These are phyloP conservation scores for Machaerirhynchus nigripectus DNA, from an alignment of 2,113 vertebrate genomes.

Conservation along the genomic window DNA sequence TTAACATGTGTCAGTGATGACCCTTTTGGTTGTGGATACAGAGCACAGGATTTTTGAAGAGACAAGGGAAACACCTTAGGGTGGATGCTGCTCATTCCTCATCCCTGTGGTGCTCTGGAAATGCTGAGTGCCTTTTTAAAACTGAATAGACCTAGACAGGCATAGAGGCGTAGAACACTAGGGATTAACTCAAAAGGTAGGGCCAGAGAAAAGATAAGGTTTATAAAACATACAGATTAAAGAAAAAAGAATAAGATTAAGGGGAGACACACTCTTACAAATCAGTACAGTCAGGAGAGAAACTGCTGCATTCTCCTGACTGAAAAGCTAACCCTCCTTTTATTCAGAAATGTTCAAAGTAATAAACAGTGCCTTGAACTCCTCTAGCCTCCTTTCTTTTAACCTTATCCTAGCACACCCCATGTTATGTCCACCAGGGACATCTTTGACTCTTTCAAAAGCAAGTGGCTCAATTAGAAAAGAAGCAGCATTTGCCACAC, in stretches of 20 bases:
- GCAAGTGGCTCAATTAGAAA: conserved; percentile 53
- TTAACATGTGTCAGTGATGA: background rate
- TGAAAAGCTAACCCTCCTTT: conserved; percentile 20
- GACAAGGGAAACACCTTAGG: background rate
- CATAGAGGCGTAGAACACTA: background rate
- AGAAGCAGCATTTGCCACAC: background rate
- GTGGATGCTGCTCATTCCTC: background rate
- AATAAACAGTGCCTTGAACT: conserved; percentile 31
- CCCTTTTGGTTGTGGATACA: background rate
- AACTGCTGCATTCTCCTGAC: conserved; percentile 3
- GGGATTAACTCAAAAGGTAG: conserved; percentile 9
- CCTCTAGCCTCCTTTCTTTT: background rate
- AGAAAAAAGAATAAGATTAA: conserved; percentile 43
- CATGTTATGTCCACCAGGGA: background rate
- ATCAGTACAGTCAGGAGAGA: background rate
- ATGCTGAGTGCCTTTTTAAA: background rate
- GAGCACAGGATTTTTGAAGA: background rate
- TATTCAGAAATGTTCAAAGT: conserved; percentile 43
- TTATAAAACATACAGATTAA: conserved; percentile 42
- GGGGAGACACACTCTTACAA: conserved; percentile 1
- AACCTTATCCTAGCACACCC: conserved; percentile 3
- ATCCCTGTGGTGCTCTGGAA: background rate
- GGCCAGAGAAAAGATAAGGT: background rate
- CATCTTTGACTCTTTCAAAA: background rate
- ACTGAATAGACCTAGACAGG: background rate